A percentile compares a stretch with the other conserved stretches of the same genome.
These are phyloP conservation scores for Nibea albiflora DNA, from an alignment of 2,113 vertebrate species.

Conservation along the genomic window DNA sequence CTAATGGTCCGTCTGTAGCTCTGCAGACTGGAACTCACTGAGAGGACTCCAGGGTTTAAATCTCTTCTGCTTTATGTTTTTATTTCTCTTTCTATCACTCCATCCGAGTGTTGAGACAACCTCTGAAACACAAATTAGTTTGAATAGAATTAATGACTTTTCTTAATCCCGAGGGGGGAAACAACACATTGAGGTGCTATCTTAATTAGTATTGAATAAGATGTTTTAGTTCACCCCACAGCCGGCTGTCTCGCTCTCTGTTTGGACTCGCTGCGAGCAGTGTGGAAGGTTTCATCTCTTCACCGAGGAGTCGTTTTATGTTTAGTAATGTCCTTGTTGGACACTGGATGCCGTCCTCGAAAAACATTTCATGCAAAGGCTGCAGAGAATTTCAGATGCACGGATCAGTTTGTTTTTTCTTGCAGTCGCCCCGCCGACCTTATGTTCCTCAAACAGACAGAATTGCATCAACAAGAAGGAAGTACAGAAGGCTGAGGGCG, in stretches of 20 bases:
- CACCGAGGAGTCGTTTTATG: background rate
- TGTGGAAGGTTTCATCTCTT: background rate
- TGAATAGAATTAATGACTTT: constrained; percentile 25
- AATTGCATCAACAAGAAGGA: background rate
- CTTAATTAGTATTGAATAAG: constrained; percentile 29
- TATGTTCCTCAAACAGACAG: background rate
- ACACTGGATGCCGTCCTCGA: background rate
- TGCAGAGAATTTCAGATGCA: background rate
- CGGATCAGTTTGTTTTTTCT: background rate
- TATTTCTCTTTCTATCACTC: constrained; percentile 15
- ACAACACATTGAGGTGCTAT: constrained; percentile 10
- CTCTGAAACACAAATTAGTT: constrained; percentile 37
- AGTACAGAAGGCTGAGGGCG: background rate
- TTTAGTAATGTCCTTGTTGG: background rate
- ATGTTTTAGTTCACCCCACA: constrained; percentile 9
- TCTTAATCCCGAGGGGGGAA: background rate
- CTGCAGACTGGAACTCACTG: constrained; percentile 52
- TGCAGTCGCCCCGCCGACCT: background rate
- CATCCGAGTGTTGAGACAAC: constrained; percentile 9
- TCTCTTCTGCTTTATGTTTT: constrained; percentile 11
- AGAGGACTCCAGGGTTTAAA: constrained; percentile 45
- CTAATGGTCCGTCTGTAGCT: constrained; percentile 68
- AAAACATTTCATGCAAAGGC: background rate
- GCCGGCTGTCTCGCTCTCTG: background rate
- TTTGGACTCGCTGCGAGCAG: background rate